Evolutionary conservation across 2,113 vertebrate genomes (phyloP), one percentile per base, ranked within the genome.

Genomic region (Globicephala melas): DNA sequence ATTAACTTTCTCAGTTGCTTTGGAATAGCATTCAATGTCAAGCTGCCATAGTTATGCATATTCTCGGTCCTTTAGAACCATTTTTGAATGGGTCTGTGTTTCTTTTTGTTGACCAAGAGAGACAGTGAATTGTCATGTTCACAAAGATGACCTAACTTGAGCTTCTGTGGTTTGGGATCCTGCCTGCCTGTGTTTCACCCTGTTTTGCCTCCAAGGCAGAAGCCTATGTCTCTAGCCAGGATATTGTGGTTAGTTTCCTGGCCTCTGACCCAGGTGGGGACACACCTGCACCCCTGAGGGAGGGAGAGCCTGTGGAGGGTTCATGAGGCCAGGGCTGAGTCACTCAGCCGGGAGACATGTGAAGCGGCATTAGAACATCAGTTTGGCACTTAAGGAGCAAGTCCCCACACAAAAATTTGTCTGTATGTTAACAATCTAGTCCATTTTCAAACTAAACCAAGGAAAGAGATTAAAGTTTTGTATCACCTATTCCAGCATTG

Each of bases 211-310:
- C 71, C 95, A 95, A 96, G 98, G 98, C 97, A 91, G 36, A 89
- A 98, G 91, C 67, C 58, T 63, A 47, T 91, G 65, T 89, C 92
- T 82, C 28, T 38, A 97, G 98, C 97, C 98, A 98, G 94, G 96
- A 95, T 94, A 95, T 89, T 89, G 97, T 53, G 95, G 97, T 98
- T 97, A 96, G 98, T 97, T 98, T 98, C 97, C 97, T 98, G 98
- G 97, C 98, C 97, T 95, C 36, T 4, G 0, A 96, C 79, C 62
- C 92, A 98, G 91, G 93, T 79, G 95, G 97, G 97, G 96, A 96
- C 97, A 98, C 87, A 94, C 98, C 97, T 97, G 97, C 97, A 97
- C 90, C 86, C 94, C 8, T 98, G 98, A 97, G 96, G 70, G 94
- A 97, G 76, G 92, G 91, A 97, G 26, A 97, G 95, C 85, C 97